phyloP scores from a whole-genome alignment of 2,888 invertebrate species.

The Sinotaia quadrata region DNA sequence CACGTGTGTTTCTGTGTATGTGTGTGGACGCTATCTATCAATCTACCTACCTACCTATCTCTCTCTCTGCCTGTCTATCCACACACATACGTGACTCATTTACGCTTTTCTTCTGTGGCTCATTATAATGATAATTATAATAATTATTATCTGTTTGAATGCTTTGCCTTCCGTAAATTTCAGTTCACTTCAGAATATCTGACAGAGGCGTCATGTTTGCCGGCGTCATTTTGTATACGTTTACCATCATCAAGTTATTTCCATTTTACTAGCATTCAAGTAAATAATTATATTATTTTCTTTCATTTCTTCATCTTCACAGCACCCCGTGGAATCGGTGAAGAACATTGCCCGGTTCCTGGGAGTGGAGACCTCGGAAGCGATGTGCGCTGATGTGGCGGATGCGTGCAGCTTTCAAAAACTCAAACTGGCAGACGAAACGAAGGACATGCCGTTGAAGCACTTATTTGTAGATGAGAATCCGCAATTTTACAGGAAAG shows the following conservation, averaged over 20 bases:
- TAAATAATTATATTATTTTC: neutral
- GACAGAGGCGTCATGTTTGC: neutral
- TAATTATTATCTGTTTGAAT: neutral
- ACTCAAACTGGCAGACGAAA: slow-evolving; percentile 15
- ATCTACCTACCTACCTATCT: no score
- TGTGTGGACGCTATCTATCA: no score
- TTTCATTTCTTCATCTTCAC: neutral
- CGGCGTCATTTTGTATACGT: neutral
- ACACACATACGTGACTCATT: no score
- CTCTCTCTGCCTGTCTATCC: no score
- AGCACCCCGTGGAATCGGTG: slow-evolving; percentile 19
- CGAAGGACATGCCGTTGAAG: neutral
- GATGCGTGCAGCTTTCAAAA: slow-evolving; percentile 21
- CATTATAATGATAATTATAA: no score
- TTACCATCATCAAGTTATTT: neutral
- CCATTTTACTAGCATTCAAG: neutral
- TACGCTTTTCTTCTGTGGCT: no score
- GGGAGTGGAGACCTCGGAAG: neutral
- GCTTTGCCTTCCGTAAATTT: neutral
- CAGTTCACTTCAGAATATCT: neutral
- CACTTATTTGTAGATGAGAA: neutral
- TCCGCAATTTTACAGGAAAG: slow-evolving; percentile 17
- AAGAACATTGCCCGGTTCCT: slow-evolving; percentile 13
- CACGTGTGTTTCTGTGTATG: no score
- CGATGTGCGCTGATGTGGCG: slow-evolving; percentile 13